Conservation (phyloP, 2,797 vertebrate species). For the Myiotriccus ornatus region DNA sequence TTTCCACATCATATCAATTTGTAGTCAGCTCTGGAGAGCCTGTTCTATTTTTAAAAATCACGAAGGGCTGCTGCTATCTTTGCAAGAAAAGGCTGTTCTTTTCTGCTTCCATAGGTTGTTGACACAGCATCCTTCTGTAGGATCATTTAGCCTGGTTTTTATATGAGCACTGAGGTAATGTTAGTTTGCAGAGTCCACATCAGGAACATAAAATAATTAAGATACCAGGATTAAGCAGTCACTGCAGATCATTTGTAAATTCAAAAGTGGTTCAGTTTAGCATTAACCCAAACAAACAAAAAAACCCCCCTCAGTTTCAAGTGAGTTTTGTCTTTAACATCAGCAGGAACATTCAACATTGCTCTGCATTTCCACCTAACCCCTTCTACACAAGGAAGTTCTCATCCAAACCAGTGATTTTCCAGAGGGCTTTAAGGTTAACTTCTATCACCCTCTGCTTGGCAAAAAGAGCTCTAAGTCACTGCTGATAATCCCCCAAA, state of each 20-base stretch:
- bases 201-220: background rate
- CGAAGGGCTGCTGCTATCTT: background rate
- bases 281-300: background rate
- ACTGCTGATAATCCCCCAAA: background rate
- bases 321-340: background rate
- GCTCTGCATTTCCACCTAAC: background rate
- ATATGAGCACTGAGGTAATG: background rate
- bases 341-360: background rate
- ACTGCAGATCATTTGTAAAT: background rate
- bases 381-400: background rate
- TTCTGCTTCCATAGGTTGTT: background rate
- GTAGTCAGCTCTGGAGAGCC: background rate
- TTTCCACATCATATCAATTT: background rate
- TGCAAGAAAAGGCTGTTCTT: background rate
- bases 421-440: background rate
- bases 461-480: background rate
- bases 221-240: background rate
- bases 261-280: background rate
- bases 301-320: background rate
- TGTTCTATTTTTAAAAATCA: background rate
- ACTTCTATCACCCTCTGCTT: background rate
- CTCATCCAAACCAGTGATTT: background rate
- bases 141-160: background rate
- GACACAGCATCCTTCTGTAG: background rate
- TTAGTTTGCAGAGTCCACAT: background rate